Conservation (phyloP, 1,140 invertebrate species). For the Drosophila punjabiensis region DNA sequence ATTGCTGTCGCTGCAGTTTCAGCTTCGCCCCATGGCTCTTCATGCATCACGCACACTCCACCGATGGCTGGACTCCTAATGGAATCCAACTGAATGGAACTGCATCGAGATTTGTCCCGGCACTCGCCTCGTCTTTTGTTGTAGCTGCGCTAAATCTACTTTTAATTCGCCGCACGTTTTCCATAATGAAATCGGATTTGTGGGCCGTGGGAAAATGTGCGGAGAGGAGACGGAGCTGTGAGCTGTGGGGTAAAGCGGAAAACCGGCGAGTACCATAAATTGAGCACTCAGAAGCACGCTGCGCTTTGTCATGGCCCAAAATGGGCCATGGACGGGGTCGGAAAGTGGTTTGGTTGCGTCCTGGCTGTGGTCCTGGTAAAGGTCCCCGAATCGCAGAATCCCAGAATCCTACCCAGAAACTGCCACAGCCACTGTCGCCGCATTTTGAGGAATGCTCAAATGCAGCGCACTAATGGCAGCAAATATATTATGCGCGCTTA, state of each 20-base stretch:
- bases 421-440: slow-evolving; percentile 16
- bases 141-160: slow-evolving; percentile 63
- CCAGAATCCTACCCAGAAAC: slow-evolving; percentile 5
- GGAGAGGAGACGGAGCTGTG: neutral
- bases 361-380: slow-evolving; percentile 5
- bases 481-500: slow-evolving; percentile 79
- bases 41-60: slow-evolving; percentile 36
- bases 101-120: slow-evolving; percentile 55
- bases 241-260: neutral
- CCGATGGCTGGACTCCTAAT: slow-evolving; percentile 54
- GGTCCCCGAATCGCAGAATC: slow-evolving; percentile 20
- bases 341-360: slow-evolving; percentile 5
- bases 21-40: slow-evolving; percentile 5
- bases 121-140: slow-evolving; percentile 34
- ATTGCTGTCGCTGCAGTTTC: slow-evolving; percentile 28
- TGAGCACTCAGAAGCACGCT: slow-evolving; percentile 57
- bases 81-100: slow-evolving; percentile 42
- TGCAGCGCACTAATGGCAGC: slow-evolving; percentile 73
- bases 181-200: slow-evolving; percentile 82
- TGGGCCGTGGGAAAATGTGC: slow-evolving; percentile 37
- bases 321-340: slow-evolving; percentile 18
- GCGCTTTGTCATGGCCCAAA: slow-evolving; percentile 49
- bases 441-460: slow-evolving; percentile 63
- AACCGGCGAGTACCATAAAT: slow-evolving; percentile 48
- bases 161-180: slow-evolving; percentile 79